These are phyloP conservation scores for Paracentrotus lividus DNA, from an alignment of 53 echinoderm and acorn worm species.

Conservation along the genomic window DNA sequence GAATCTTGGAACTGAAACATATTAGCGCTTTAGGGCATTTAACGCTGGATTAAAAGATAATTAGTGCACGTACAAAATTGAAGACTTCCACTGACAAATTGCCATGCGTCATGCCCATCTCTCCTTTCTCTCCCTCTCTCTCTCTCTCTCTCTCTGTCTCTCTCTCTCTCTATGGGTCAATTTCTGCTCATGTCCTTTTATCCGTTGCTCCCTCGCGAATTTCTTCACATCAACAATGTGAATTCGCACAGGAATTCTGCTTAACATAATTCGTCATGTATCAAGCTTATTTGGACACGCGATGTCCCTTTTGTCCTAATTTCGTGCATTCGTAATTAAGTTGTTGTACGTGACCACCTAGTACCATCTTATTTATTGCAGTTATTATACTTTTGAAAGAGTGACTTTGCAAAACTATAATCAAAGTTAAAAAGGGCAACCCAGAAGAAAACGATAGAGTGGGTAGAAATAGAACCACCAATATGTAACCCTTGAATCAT, in stretches of 20 bases:
- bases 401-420: neutral
- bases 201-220: neutral
- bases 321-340: conserved; percentile 7
- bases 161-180: neutral
- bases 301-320: neutral
- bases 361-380: neutral
- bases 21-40: neutral
- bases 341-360: neutral
- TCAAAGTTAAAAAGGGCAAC: neutral
- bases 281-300: neutral
- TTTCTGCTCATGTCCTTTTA: neutral
- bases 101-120: neutral
- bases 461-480: neutral
- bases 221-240: neutral
- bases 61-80: neutral
- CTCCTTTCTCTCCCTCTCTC: neutral
- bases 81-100: conserved; percentile 36
- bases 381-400: neutral
- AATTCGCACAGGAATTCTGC: neutral
- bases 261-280: neutral
- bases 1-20: neutral
- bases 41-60: neutral
- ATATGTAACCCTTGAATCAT: neutral
- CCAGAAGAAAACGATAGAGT: neutral
- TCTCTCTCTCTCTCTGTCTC: neutral